Evolutionary conservation across 2,113 vertebrate species (phyloP).

Genomic region (Pseudois nayaur): DNA sequence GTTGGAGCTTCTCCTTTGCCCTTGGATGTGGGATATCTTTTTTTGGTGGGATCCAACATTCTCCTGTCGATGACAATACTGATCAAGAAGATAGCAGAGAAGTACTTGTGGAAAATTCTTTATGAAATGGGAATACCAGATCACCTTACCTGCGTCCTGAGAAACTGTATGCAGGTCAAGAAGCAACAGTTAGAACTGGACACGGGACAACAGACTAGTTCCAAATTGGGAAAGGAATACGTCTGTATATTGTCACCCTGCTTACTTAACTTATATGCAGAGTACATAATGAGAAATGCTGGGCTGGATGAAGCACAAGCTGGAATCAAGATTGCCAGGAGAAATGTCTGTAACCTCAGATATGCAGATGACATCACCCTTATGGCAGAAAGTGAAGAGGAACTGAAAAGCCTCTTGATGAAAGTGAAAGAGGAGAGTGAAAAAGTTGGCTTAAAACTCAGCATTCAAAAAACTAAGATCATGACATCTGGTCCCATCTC

Average conservation of each 20-base stretch:
- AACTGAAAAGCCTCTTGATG: neutral
- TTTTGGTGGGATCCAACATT: neutral
- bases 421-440: neutral
- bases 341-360: neutral
- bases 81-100: neutral
- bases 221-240: neutral
- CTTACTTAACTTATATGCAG: neutral
- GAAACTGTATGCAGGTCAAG: neutral
- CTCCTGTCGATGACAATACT: neutral
- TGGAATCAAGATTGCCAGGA: neutral
- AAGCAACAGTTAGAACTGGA: neutral
- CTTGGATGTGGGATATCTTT: neutral
- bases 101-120: neutral
- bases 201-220: neutral
- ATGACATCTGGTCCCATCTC: neutral
- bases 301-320: neutral
- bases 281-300: neutral
- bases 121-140: neutral
- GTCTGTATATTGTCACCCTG: neutral
- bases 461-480: neutral
- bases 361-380: neutral
- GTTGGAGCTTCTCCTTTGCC: neutral
- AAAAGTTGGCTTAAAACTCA: neutral
- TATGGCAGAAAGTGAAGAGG: neutral
- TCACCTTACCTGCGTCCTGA: neutral